Evolutionary conservation across 1,140 invertebrate species (phyloP), one percentile per base, ranked within the genome.

Genomic region (Amphibalanus amphitrite): DNA sequence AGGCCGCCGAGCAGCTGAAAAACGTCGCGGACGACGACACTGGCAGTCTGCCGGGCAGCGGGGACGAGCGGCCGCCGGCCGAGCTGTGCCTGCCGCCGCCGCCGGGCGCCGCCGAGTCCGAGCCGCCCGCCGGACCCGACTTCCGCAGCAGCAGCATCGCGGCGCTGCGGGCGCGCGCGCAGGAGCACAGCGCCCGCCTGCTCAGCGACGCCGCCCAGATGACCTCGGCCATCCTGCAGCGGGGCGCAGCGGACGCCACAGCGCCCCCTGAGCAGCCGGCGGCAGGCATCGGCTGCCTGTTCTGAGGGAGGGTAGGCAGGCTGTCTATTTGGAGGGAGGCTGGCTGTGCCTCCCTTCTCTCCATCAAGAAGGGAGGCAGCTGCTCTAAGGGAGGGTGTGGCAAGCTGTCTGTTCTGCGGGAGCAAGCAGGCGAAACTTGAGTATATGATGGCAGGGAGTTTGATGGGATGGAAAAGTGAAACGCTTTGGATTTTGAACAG

Each of bases 1-100:
- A 98, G 84, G 95, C 95, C 28, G 93, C 95, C 69, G 91, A 95
- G 78, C 93, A 96, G 81, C 86, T 98, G 68, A 95, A 97, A 82
- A 82, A 82, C 75, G 79, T 81, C 20, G 82, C 79, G 70, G 88
- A 90, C n/a, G 74, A 74, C n/a, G 75, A 74, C 28, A 75, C 64
- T 6, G 20, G 72, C 71, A 73, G 33, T 73, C 13, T 68, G 72
- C 28, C 30, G n/a, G 70, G 69, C 69, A 74, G 71, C 47, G 64
- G 69, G 20, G 70, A 74, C 26, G 73, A 29, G n/a, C 67, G 70
- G 40, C 29, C 26, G 28, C 65, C 28, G 26, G 29, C 69, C 25
- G 29, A n/a, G 17, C 13, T n/a, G 20, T 47, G 33, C 15, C 33
- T 38, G 26, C 64, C 64, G 64, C 26, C 64, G 6, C 26, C 64